phyloP scores from a whole-genome alignment of 2,888 invertebrate species.

The Germaria angustata region DNA sequence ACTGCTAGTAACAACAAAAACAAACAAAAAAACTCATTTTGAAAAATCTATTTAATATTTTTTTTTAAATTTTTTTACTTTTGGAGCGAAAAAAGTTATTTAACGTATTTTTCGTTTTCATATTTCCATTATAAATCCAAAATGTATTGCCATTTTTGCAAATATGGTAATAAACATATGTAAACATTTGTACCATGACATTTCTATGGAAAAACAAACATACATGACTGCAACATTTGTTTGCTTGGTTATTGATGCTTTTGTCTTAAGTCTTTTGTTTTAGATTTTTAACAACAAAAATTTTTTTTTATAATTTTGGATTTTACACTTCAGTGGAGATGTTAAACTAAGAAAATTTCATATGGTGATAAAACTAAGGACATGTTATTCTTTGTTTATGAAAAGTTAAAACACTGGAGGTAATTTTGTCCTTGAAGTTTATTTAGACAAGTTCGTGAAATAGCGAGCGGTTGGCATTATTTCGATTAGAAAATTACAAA shows the following conservation, averaged over 20 bases:
- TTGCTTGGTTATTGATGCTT: not conserved
- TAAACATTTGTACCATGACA: constrained; percentile 63
- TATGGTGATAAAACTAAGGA: no score
- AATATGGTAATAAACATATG: constrained; percentile 62
- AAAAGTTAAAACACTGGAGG: not conserved
- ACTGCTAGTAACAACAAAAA: no score
- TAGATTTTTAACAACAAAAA: constrained; percentile 3
- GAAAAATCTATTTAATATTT: no score
- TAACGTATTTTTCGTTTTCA: constrained; percentile 25
- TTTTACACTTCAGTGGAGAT: constrained; percentile 44
- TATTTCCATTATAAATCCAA: not conserved
- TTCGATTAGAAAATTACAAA: not conserved
- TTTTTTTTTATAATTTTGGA: constrained; percentile 6
- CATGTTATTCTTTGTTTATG: not conserved
- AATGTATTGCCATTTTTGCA: constrained; percentile 21
- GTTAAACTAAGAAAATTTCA: not conserved
- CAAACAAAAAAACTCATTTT: no score
- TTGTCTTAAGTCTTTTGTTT: constrained; percentile 60
- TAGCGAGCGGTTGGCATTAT: not conserved
- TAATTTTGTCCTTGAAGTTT: not conserved
- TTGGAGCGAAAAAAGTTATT: no score
- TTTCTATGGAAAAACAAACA: constrained; percentile 41
- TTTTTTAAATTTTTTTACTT: no score
- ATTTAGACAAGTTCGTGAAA: not conserved
- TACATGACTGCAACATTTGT: not conserved